Percentiles rank a stretch among this genome's conserved stretches.
Conservation (phyloP, 2,888 invertebrate species). For the Cataglyphis altisquamis region DNA sequence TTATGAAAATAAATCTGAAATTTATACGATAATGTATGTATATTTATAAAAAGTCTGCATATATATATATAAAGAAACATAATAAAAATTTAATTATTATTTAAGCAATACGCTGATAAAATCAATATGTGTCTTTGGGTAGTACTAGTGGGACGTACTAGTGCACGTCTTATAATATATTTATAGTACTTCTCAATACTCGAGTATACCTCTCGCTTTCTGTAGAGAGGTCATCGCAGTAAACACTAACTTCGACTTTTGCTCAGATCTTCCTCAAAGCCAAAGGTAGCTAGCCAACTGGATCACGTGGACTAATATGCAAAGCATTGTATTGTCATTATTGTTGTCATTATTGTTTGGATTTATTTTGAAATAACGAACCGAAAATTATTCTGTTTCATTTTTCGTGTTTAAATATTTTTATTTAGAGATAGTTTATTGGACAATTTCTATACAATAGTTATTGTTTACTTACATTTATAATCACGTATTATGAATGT, state of each 20-base stretch:
- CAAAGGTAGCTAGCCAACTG: no score
- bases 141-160: no score
- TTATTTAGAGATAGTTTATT: neutral
- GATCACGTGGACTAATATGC: neutral
- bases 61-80: neutral
- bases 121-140: neutral
- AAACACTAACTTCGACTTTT: no score
- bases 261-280: no score
- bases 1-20: neutral
- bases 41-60: neutral
- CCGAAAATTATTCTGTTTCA: neutral
- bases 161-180: no score
- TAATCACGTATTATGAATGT: neutral
- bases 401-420: neutral
- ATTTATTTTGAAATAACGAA: neutral
- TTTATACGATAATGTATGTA: neutral
- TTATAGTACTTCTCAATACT: no score
- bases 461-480: neutral
- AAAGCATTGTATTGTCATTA: neutral
- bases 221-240: no score
- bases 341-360: neutral
- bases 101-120: neutral
- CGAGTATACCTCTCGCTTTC: no score
- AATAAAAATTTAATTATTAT: slow-evolving; percentile 16
- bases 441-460: neutral